Evolutionary conservation across 2,888 invertebrate genomes (phyloP), one percentile per base, ranked within the genome.

Genomic region (Hirtodrosophila alboralis): DNA sequence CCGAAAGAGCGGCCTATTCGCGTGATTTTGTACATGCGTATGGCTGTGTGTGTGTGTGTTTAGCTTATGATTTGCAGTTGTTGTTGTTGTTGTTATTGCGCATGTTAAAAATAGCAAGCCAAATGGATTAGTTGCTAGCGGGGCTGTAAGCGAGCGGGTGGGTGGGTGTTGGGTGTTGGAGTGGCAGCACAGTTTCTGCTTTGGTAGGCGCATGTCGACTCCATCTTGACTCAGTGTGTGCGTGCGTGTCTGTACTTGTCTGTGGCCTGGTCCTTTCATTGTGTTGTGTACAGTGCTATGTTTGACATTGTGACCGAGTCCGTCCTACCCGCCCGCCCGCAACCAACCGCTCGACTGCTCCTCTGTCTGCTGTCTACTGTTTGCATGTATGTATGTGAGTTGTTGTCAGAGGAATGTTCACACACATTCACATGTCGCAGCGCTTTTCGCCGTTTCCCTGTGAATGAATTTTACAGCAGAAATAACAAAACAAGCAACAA

Each of bases 101-200:
- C 69, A 69, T 80, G 84, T 77, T 80, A 84, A 80, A 80, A 80
- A 80, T 75, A 80, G 84, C 80, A 65, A 61, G 76, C 72, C 75
- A 71, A 76, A 80, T 80, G 80, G 80, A 80, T 80, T 80, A 80
- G 75, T 69, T 69, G 60, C 71, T 63, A 37, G 38, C 27, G 56
- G 61, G 68, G 68, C 56, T 23, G 23, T 7, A 3, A n/a, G n/a
- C n/a, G n/a, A n/a, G n/a, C 23, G 23, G 9, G 14, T 23, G 23
- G 23, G 23, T 2, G 28, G 13, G 21, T n/a, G 36, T 6, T n/a
- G 44, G 13, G 5, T 12, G 16, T 9, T 28, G 33, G 21, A 13
- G 28, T 13, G 23, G 13, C 5, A 14, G 34, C 13, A 36, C 14
- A 31, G 30, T 8, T 34, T 18, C 30, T 45, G 26, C 54, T 43